Evolutionary conservation across 2,113 vertebrate genomes (phyloP).

Genomic region (Chloropsis cyanopogon): DNA sequence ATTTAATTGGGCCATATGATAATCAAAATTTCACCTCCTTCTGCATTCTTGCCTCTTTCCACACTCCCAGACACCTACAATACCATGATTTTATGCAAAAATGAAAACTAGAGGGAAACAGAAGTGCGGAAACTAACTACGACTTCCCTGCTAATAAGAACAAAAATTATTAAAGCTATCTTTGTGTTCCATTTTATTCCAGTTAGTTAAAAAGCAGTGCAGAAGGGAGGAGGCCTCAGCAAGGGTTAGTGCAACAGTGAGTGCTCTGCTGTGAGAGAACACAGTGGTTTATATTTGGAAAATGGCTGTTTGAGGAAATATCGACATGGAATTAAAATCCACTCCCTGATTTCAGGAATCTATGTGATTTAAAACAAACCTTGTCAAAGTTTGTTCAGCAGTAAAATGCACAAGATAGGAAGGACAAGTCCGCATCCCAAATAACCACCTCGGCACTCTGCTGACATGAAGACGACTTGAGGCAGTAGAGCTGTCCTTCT

Average conservation of each 20-base stretch:
- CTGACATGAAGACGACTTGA: accelerated
- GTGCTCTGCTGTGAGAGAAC: background rate
- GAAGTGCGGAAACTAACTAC: background rate
- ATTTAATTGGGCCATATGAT: background rate
- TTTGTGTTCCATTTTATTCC: background rate
- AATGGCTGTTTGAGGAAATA: background rate
- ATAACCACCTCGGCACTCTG: background rate
- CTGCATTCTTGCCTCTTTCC: background rate
- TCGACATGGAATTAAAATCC: background rate
- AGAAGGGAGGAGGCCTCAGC: background rate
- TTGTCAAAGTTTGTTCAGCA: background rate
- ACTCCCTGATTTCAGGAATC: background rate
- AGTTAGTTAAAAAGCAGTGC: background rate
- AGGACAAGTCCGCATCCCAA: background rate
- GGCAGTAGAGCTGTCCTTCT: background rate
- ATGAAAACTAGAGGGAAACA: background rate
- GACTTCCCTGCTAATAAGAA: background rate
- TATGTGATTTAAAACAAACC: background rate
- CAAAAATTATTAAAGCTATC: background rate
- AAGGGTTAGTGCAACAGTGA: background rate
- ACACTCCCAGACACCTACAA: background rate
- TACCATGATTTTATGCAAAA: background rate
- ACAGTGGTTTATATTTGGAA: background rate
- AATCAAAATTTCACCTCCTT: background rate
- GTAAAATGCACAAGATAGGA: background rate